A percentile compares a stretch with the other conserved stretches of the same genome.
Conservation (phyloP, 1,140 invertebrate species). For the Drosophila biarmipes region DNA sequence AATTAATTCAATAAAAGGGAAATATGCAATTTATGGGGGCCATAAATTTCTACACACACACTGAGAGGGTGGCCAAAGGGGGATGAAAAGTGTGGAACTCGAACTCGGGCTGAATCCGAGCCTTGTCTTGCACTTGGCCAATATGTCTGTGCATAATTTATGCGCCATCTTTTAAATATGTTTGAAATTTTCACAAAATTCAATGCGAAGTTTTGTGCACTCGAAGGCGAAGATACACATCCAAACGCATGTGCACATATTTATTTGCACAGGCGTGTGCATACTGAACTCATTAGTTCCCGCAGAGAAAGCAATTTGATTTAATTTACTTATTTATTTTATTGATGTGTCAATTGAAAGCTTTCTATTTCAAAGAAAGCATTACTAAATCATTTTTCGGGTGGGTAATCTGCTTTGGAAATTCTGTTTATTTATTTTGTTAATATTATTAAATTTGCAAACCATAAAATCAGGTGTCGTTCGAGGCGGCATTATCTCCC, state of each 20-base stretch:
- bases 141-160: slow-evolving; percentile 69
- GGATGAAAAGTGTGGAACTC: slow-evolving; percentile 5
- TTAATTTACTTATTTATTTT: slow-evolving; percentile 28
- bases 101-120: slow-evolving; percentile 12
- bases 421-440: slow-evolving; percentile 15
- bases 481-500: neutral
- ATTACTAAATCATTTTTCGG: neutral
- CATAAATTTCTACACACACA: slow-evolving; percentile 59
- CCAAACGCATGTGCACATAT: neutral
- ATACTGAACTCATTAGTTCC: slow-evolving; percentile 32
- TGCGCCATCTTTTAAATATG: slow-evolving; percentile 70
- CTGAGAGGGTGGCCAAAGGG: neutral
- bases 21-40: slow-evolving; percentile 67
- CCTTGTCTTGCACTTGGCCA: slow-evolving; percentile 51
- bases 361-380: neutral
- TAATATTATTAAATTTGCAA: slow-evolving; percentile 1
- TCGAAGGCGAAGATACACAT: neutral
- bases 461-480: neutral
- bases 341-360: slow-evolving; percentile 30
- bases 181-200: slow-evolving; percentile 33
- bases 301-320: slow-evolving; percentile 35
- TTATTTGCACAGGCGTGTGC: neutral
- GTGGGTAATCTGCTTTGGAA: slow-evolving; percentile 9
- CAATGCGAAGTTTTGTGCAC: slow-evolving; percentile 35
- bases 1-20: slow-evolving; percentile 72